Conservation (phyloP, 2,888 invertebrate species). For the Agapostemon virescens region DNA sequence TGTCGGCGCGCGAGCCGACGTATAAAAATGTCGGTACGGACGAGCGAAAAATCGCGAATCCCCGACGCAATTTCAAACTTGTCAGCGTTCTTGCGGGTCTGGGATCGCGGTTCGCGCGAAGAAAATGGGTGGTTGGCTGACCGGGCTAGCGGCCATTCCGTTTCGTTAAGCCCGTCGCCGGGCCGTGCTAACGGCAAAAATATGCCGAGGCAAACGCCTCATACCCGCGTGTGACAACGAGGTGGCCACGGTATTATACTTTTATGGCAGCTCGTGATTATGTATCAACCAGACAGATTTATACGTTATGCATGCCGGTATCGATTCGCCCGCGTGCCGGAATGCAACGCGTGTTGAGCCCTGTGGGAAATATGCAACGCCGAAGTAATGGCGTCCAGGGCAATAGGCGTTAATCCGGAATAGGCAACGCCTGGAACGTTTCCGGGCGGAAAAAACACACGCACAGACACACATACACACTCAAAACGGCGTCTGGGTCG, state of each 20-base stretch:
- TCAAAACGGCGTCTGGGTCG: neutral
- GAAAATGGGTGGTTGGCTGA: slow-evolving; percentile 28
- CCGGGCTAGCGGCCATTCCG: slow-evolving; percentile 35
- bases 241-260: slow-evolving; percentile 58
- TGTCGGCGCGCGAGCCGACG: slow-evolving; percentile 1
- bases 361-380: slow-evolving; percentile 72
- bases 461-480: no score
- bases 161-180: slow-evolving; percentile 59
- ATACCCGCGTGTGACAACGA: slow-evolving; percentile 36
- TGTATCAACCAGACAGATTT: slow-evolving; percentile 69
- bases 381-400: slow-evolving; percentile 69
- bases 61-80: slow-evolving; percentile 40
- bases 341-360: slow-evolving; percentile 65
- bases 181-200: slow-evolving; percentile 49
- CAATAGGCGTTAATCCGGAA: slow-evolving; percentile 65
- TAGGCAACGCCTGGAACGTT: slow-evolving; percentile 41
- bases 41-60: slow-evolving; percentile 32
- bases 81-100: slow-evolving; percentile 44
- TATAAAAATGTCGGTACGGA: slow-evolving; percentile 35
- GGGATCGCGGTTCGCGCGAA: slow-evolving; percentile 18
- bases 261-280: slow-evolving; percentile 67
- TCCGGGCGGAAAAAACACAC: neutral
- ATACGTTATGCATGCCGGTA: slow-evolving; percentile 68
- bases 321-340: slow-evolving; percentile 67
- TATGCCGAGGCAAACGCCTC: slow-evolving; percentile 33